Evolutionary conservation across 92 coral and sea anemone species (phyloP), one percentile per base, ranked within the genome.

Genomic region (Zoanthus solanderi): DNA sequence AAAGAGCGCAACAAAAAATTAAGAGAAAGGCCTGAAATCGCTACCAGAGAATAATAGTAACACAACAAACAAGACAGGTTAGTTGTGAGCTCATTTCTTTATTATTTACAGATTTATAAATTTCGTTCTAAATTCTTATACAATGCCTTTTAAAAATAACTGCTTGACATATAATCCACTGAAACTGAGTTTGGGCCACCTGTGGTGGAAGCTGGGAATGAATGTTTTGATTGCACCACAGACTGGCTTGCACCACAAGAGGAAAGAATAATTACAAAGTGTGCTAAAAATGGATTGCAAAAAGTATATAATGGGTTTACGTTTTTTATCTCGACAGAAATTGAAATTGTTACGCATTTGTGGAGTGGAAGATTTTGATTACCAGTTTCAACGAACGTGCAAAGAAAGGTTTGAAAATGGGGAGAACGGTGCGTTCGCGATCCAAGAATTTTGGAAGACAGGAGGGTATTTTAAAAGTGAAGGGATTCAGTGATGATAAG

Each of bases 351-450:
- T n/a, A 8, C 53, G 28, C 6, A 23, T 45, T 66, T 81, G 45
- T 42, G 17, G 28, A 23, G 18, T 18, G n/a, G 53, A 66, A 71
- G 29, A 15, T 67, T 18, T 44, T 3, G 45, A 82, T 44, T 17
- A 93, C 92, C 96, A 93, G 93, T 67, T 93, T 96, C 94, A 89
- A 91, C 72, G 94, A 93, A 52, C 88, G 58, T 29, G 91, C 90
- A 66, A 95, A 93, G 83, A 92, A 71, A 65, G 98, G 98, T 18
- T 66, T 88, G 37, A 96, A 90, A 52, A 67, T 84, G 14, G 97
- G 98, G 12, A 92, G 93, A 80, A 95, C 98, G 0, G 85, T 95
- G 9, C 95, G 98, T 65, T 65, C 75, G 14, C 34, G 56, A 16
- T 9, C 17, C 42, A 23, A 47, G 17, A 80, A 34, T 29, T 18